Evolutionary conservation across 2,888 invertebrate genomes (phyloP).

Genomic region (Pharmacophagus antenor): DNA sequence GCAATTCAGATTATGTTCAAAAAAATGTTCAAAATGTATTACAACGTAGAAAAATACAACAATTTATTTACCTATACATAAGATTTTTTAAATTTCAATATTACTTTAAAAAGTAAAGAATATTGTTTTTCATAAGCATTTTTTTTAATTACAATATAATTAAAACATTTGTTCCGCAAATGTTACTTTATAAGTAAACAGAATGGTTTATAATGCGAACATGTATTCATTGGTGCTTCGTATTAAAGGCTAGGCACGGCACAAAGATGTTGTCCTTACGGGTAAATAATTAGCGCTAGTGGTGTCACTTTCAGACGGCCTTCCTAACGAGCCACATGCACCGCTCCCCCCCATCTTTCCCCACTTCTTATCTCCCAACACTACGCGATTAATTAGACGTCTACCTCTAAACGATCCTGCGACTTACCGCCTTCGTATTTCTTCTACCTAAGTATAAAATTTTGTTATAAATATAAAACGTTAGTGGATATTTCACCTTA

Average conservation of each 20-base stretch:
- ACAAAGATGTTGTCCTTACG: conserved; percentile 57
- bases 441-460: conserved; percentile 26
- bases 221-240: conserved; percentile 8
- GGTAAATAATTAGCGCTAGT: conserved; percentile 70
- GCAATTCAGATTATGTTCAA: no score
- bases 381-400: conserved; percentile 57
- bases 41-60: no score
- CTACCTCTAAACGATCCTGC: conserved; percentile 43
- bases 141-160: no score
- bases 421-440: conserved; percentile 36
- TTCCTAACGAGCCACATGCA: conserved; percentile 66
- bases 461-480: conserved; percentile 30
- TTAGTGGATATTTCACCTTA: conserved; percentile 17
- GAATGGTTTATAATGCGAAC: not conserved
- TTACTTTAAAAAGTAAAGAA: no score
- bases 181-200: not conserved
- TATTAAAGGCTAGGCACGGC: conserved; percentile 39
- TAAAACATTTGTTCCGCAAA: not conserved
- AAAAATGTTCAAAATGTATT: no score
- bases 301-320: conserved; percentile 75
- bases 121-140: no score
- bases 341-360: conserved; percentile 36
- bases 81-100: no score
- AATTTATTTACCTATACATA: no score
- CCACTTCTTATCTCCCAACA: conserved; percentile 42